Conservation (phyloP, 2,797 vertebrate species). For the Decapterus maruadsi region DNA sequence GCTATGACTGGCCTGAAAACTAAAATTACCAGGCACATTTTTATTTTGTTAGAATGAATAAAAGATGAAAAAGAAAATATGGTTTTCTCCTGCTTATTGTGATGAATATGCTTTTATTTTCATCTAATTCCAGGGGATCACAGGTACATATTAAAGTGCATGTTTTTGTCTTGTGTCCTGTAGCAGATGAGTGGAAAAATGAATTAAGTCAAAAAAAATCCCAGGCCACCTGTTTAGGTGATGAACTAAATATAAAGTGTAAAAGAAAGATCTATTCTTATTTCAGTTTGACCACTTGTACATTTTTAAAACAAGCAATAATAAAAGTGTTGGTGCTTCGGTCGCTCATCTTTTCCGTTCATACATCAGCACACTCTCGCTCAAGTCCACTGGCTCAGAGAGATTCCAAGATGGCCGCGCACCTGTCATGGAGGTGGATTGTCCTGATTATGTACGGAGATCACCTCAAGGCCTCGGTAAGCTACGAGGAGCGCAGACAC, state of each 20-base stretch:
- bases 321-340: not conserved
- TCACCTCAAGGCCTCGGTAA: conserved; percentile 74
- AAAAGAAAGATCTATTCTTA: not conserved
- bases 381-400: conserved; percentile 60
- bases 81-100: conserved; percentile 18
- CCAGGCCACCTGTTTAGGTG: not conserved
- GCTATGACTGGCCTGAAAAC: conserved; percentile 13
- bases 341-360: conserved; percentile 32
- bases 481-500: conserved; percentile 53
- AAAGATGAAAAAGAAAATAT: conserved; percentile 18
- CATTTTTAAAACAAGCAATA: conserved; percentile 27
- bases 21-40: conserved; percentile 29
- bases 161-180: conserved; percentile 13
- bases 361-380: conserved; percentile 31
- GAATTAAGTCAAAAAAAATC: conserved; percentile 25
- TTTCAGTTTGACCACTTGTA: conserved; percentile 4
- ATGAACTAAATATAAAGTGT: not conserved
- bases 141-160: not conserved
- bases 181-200: conserved; percentile 1
- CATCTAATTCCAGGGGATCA: not conserved
- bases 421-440: conserved; percentile 81
- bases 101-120: not conserved
- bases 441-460: conserved; percentile 76
- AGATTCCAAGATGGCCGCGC: conserved; percentile 79
- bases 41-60: conserved; percentile 14